Percentiles rank a stretch among this genome's conserved stretches.
Evolutionary conservation across 2,797 vertebrate species (phyloP).

Genomic region (Prunella strophiata): DNA sequence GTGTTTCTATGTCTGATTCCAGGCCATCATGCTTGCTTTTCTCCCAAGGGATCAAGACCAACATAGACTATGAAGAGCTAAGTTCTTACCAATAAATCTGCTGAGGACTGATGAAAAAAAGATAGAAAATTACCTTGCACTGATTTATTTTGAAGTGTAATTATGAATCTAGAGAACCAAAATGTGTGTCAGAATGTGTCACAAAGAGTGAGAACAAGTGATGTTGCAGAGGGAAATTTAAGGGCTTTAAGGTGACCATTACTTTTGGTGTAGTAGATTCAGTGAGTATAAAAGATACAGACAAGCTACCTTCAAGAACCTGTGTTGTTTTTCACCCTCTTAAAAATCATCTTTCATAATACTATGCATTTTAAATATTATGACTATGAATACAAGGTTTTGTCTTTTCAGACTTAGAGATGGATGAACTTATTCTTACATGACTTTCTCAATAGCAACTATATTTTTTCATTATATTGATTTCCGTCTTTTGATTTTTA

Average conservation of each 20-base stretch:
- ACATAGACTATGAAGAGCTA: neutral
- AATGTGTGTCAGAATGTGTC: neutral
- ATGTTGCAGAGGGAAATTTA: neutral
- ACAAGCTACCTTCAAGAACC: neutral
- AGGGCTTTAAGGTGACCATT: neutral
- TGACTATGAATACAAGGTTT: neutral
- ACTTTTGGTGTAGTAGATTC: neutral
- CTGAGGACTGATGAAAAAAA: neutral
- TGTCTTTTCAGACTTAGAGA: neutral
- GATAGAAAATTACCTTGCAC: neutral
- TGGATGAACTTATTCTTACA: neutral
- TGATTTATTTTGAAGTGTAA: neutral
- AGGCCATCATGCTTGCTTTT: neutral
- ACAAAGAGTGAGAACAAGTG: neutral
- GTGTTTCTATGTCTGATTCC: neutral
- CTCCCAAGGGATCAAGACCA: neutral
- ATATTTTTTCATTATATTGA: neutral
- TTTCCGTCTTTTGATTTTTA: neutral
- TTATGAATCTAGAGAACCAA: neutral
- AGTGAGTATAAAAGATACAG: neutral
- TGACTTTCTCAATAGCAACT: neutral
- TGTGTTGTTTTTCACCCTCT: neutral
- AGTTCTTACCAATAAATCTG: neutral
- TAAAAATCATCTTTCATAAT: neutral
- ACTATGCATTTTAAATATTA: neutral